Evolutionary conservation across 2,888 invertebrate species (phyloP), one percentile per base, ranked within the genome.

Genomic region (Mycalesis mineus): DNA sequence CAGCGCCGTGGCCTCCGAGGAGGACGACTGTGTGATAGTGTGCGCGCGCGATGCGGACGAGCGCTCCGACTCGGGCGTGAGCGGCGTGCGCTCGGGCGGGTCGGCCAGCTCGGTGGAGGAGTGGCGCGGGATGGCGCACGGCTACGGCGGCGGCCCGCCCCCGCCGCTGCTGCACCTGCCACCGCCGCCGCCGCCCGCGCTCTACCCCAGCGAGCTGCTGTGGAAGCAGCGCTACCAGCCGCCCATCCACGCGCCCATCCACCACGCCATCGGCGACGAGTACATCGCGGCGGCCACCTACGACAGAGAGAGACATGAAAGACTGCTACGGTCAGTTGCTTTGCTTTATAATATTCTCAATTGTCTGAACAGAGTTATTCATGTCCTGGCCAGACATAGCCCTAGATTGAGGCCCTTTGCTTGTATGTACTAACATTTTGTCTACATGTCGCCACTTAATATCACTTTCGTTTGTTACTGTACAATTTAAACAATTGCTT

Each of bases 41-140:
- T 91, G 91, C 84, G 84, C 88, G 78, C 84, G 84, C 77, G 88
- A 88, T 89, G 90, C 88, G 85, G 91, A 89, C 86, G 89, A 87
- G 73, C 82, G 87, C 75, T 91, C 91, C 84, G 93, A 93, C 85
- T 92, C 93, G 76, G 93, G 94, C 87, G 93, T 95, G 91, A 94
- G 94, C 85, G 94, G 94, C 57, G 88, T 94, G 75, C 91, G 94
- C 72, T 93, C 93, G 74, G 92, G 92, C 73, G 92, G 93, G 70
- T 90, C 90, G 76, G 94, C 94, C 91, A 94, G 94, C 85, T 92
- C 94, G 71, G 93, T 93, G 83, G 94, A 94, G 77, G 94, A 94
- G 80, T 92, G 94, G 82, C 94, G 94, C 84, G 94, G 94, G 80
- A 91, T 94, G 80, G 94, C 94, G 79, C 92, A 92, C 87, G 92